phyloP scores from a whole-genome alignment of 2,113 vertebrate species.

The Plectropomus leopardus region DNA sequence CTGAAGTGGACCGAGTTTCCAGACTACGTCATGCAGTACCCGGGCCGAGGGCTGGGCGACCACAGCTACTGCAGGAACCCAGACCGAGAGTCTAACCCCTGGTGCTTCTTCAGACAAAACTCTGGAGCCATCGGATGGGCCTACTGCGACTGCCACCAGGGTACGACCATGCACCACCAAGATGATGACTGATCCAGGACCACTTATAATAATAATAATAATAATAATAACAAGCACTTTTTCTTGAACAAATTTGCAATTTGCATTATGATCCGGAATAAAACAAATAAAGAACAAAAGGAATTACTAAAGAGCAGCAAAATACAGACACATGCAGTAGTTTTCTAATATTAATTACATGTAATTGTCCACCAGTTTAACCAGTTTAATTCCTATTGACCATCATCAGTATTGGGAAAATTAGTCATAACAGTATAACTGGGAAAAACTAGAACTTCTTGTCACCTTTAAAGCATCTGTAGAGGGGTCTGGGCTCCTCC shows the following conservation, averaged over 20 bases:
- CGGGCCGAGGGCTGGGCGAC: conserved; percentile 89
- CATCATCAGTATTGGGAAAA: neutral
- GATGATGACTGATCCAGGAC: no score
- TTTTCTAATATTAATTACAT: neutral
- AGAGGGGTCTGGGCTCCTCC: no score
- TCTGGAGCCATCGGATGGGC: conserved; percentile 91
- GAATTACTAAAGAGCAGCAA: neutral
- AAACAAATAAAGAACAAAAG: neutral
- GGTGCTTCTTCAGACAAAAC: conserved; percentile 93
- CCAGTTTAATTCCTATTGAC: neutral
- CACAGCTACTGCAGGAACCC: conserved; percentile 94
- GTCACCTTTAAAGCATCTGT: neutral
- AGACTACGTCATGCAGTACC: conserved; percentile 93
- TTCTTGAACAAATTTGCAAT: no score
- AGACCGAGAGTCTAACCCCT: conserved; percentile 88
- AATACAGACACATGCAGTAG: neutral
- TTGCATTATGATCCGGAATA: no score
- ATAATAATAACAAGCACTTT: neutral
- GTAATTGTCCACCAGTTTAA: neutral
- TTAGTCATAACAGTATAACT: neutral
- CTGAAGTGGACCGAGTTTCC: conserved; percentile 93
- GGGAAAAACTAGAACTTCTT: neutral
- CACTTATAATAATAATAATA: neutral
- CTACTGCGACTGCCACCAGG: conserved; percentile 93
- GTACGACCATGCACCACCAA: conserved; percentile 67